phyloP scores from a whole-genome alignment of 1,140 invertebrate species.

The Megathymus violae region DNA sequence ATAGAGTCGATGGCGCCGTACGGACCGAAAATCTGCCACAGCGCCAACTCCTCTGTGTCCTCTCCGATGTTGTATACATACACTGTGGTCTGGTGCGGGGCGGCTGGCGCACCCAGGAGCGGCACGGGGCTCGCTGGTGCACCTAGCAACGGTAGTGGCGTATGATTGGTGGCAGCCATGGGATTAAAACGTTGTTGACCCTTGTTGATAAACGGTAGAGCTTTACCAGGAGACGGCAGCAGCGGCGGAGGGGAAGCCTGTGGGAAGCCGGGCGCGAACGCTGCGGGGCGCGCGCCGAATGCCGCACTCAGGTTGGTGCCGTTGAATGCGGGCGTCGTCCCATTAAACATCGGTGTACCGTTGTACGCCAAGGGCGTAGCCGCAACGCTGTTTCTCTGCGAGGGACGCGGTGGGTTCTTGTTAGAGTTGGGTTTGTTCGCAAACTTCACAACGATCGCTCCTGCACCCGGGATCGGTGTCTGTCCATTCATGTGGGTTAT shows the following conservation, averaged over 20 bases:
- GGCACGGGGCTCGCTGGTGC: conserved; percentile 74
- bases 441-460: conserved; percentile 78
- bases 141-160: conserved; percentile 72
- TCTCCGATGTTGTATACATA: conserved; percentile 98
- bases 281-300: conserved; percentile 63
- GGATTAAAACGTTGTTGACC: conserved; percentile 81
- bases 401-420: conserved; percentile 62
- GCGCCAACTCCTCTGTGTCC: conserved; percentile 98
- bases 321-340: conserved; percentile 63
- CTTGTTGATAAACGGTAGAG: conserved; percentile 81
- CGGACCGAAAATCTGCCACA: conserved; percentile 99
- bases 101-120: conserved; percentile 62
- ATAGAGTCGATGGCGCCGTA: conserved; percentile 99
- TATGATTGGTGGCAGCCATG: conserved; percentile 77
- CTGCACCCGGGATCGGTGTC: conserved; percentile 69
- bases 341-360: conserved; percentile 69
- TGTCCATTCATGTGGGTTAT: conserved; percentile 78
- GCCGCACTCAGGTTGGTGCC: conserved; percentile 67
- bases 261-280: conserved; percentile 68
- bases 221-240: conserved; percentile 79
- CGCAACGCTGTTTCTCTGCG: conserved; percentile 52
- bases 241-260: conserved; percentile 76
- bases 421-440: conserved; percentile 78
- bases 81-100: conserved; percentile 78
- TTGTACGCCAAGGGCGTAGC: conserved; percentile 63